Evolutionary conservation across 2,797 vertebrate species (phyloP).

Genomic region (Artibeus lituratus): DNA sequence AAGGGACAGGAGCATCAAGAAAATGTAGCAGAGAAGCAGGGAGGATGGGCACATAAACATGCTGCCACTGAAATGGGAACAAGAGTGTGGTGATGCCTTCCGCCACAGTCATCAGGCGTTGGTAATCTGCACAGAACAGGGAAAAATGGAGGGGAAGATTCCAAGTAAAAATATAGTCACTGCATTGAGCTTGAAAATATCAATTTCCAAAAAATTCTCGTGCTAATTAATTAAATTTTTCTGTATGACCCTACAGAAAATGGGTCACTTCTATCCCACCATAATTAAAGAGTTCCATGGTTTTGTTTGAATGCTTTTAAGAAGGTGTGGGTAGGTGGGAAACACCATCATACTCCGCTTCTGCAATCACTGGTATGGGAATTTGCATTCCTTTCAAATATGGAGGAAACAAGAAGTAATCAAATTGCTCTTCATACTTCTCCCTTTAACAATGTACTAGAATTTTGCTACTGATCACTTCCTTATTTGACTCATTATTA

Average conservation of each 20-base stretch:
- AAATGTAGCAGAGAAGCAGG: conserved; percentile 95
- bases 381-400: neutral
- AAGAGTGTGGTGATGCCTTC: conserved; percentile 94
- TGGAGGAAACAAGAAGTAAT: neutral
- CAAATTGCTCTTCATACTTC: neutral
- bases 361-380: neutral
- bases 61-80: conserved; percentile 99
- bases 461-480: neutral
- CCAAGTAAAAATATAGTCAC: conserved; percentile 45
- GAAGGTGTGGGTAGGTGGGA: neutral
- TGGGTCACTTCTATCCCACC: neutral
- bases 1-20: conserved; percentile 96
- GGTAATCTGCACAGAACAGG: conserved; percentile 88
- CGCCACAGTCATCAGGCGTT: conserved; percentile 95
- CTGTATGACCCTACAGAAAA: neutral
- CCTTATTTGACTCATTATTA: neutral
- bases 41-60: conserved; percentile 97
- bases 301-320: neutral
- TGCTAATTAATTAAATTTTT: neutral
- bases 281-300: neutral
- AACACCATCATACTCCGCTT: neutral
- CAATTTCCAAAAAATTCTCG: neutral
- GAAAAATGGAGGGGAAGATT: conserved; percentile 8
- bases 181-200: neutral
- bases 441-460: neutral